Conservation (phyloP, 2,113 vertebrate species). For the Clarias gariepinus region DNA sequence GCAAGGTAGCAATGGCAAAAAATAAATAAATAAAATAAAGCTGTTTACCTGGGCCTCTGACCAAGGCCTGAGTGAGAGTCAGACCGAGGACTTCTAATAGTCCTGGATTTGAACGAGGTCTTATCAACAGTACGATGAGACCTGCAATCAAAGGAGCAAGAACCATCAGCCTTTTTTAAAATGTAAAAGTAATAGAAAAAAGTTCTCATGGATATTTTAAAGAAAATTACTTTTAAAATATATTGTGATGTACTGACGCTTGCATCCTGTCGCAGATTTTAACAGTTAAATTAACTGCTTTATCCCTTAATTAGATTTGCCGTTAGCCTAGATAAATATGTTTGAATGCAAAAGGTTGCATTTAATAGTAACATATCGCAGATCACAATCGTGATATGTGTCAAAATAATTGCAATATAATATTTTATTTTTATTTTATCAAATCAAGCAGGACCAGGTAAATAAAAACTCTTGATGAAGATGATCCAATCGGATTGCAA, state of each 20-base stretch:
- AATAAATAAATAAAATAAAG: not conserved
- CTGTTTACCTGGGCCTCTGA: constrained; percentile 86
- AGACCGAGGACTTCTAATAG: constrained; percentile 81
- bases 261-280: not conserved
- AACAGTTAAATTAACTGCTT: not conserved
- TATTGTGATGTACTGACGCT: not conserved
- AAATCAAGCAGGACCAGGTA: too few species aligned
- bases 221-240: not conserved
- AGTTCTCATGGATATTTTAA: not conserved
- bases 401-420: too few species aligned
- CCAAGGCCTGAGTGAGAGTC: constrained; percentile 80
- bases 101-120: constrained; percentile 81
- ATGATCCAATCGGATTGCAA: too few species aligned
- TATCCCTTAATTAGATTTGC: too few species aligned
- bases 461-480: too few species aligned
- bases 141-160: constrained; percentile 70
- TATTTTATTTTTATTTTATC: too few species aligned
- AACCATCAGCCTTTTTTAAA: not conserved
- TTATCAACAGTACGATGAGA: constrained; percentile 84
- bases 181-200: not conserved
- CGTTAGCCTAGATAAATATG: too few species aligned
- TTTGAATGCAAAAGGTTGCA: too few species aligned
- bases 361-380: too few species aligned
- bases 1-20: constrained; percentile 34
- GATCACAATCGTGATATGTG: too few species aligned